These are phyloP conservation scores for Myrmophylax atrothorax DNA, from an alignment of 2,113 vertebrate species.

Conservation along the genomic window DNA sequence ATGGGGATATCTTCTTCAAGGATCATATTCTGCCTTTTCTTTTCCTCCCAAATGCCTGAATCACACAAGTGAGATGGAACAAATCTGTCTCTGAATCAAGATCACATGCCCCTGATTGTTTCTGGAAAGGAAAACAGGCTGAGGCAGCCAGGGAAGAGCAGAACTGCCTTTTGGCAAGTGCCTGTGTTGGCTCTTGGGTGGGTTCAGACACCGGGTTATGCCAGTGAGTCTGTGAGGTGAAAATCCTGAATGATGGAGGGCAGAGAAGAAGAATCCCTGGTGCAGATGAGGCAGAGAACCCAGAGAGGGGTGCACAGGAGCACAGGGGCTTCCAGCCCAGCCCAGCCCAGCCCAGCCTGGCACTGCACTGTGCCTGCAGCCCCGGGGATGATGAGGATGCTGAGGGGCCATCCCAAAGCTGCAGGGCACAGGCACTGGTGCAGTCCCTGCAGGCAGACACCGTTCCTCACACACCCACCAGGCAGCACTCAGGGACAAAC, in stretches of 20 bases:
- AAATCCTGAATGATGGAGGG: neutral
- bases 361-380: neutral
- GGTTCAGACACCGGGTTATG: neutral
- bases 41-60: neutral
- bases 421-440: neutral
- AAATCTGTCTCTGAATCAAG: conserved; percentile 8
- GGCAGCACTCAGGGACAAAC: neutral
- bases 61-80: neutral
- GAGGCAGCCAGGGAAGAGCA: neutral
- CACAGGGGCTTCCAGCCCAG: no score
- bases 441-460: neutral
- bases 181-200: neutral
- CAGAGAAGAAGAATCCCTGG: neutral
- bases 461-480: neutral
- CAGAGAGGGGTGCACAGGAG: rapidly evolving
- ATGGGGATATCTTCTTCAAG: neutral
- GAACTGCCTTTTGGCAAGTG: conserved; percentile 3
- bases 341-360: neutral
- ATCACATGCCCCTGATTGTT: neutral
- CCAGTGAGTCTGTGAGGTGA: neutral
- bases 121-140: neutral
- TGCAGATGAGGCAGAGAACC: neutral
- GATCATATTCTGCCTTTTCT: neutral
- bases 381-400: neutral
- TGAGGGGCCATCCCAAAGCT: neutral